These are phyloP conservation scores for Polyergus mexicanus DNA, from an alignment of 1,140 invertebrate genomes.

Conservation along the genomic window DNA sequence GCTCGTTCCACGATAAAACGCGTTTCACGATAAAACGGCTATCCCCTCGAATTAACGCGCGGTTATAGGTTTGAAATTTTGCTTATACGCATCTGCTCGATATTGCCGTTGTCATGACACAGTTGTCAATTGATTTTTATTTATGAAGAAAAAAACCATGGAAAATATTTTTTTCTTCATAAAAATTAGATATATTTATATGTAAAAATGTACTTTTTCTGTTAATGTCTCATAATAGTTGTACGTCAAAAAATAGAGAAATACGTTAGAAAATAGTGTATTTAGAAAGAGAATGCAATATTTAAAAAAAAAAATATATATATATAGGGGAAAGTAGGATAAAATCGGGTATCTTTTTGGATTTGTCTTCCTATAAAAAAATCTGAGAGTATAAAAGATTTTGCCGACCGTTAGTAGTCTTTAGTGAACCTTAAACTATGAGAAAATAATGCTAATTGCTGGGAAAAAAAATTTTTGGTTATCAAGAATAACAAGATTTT, in stretches of 20 bases:
- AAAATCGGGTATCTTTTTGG: no score
- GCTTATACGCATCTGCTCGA: background rate
- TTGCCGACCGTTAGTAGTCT: no score
- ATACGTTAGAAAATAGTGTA: no score
- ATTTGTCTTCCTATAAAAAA: no score
- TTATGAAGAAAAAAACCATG: background rate
- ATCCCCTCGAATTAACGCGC: constrained; percentile 11
- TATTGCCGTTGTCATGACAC: background rate
- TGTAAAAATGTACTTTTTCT: background rate
- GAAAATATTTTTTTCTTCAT: background rate
- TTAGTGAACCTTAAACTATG: no score
- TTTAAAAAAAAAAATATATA: no score
- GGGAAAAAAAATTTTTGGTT: no score
- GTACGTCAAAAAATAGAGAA: background rate
- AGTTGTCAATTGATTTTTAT: constrained; percentile 14
- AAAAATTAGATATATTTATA: background rate
- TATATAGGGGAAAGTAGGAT: no score
- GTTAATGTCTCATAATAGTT: background rate
- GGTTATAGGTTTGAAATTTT: constrained; percentile 4
- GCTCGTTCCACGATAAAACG: constrained; percentile 18
- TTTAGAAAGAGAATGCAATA: no score
- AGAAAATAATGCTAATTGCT: no score
- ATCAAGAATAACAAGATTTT: no score
- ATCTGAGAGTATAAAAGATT: no score
- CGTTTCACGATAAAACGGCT: constrained; percentile 45